Base-by-base conservation (phyloP, 2,888 invertebrate species). In the Scaptomyza parva region DNA sequence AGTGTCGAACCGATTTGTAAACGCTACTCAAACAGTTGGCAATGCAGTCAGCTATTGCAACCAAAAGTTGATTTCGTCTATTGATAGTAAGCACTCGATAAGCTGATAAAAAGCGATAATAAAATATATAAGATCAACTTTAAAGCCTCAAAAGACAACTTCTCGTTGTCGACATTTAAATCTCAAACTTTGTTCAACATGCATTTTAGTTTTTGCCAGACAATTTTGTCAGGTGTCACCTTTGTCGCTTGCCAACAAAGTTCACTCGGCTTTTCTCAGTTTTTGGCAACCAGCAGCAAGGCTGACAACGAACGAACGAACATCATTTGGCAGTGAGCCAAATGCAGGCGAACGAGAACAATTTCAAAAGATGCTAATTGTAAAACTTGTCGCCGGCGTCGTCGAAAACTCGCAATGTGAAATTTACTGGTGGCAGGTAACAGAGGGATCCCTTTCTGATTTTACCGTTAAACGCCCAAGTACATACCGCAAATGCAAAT, bases 401-500 rank as follows among this genome's bases (percentile, higher is more conserved):
- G n/a, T n/a, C n/a, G n/a, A n/a, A n/a, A n/a, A n/a, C n/a, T n/a
- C n/a, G 7, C 8, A n/a, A 37, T 30, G n/a, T 47, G 52, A 44
- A 76, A 61, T 63, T 44, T 37, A 40, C 45, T 8, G 9, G 3
- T 9, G 17, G 37, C 12, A n/a, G 12, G 12, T 3, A 26, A 26
- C 8, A 24, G 26, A 14, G 17, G 55, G 65, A 63, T 62, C 39
- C 61, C 39, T 78, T 87, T n/a, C n/a, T 60, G 82, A 51, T 55
- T 67, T 57, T 37, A 35, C 30, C 48, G 43, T 44, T 45, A 40
- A 12, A 50, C 40, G 40, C 44, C n/a, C n/a, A 26, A 12, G 8
- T 24, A n/a, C 30, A 44, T 22, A 18, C 18, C 41, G 52, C 47
- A 75, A 70, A 88, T 85, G 88, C 86, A 81, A 81, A 81, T 87